Evolutionary conservation across 2,113 vertebrate genomes (phyloP).

Genomic region (western clawed frog (Xenopus tropicalis)): UCB_Xtro_10.0 CM004448.2:7138001-7138500

Average conservation of each 20-base stretch:
- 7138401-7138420: too few relatives aligned
- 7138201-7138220: neutral
- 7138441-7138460: constrained; percentile 1
- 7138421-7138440: too few relatives aligned
- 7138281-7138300: constrained; percentile 23
- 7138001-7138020: too few relatives aligned
- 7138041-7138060: too few relatives aligned
- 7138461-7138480: constrained; percentile 48
- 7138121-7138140: too few relatives aligned
- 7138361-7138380: too few relatives aligned
- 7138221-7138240: constrained; percentile 15
- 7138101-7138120: too few relatives aligned
- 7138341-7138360: neutral
- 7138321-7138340: constrained; percentile 32
- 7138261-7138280: constrained; percentile 2
- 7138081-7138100: too few relatives aligned
- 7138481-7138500: constrained; percentile 11
- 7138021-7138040: too few relatives aligned
- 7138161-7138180: neutral
- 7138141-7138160: too few relatives aligned
- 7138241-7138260: neutral
- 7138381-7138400: too few relatives aligned
- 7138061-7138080: too few relatives aligned
- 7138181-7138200: neutral
- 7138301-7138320: constrained; percentile 16